phyloP scores from a whole-genome alignment of 2,888 invertebrate genomes.

The Camponotus fellah region DNA sequence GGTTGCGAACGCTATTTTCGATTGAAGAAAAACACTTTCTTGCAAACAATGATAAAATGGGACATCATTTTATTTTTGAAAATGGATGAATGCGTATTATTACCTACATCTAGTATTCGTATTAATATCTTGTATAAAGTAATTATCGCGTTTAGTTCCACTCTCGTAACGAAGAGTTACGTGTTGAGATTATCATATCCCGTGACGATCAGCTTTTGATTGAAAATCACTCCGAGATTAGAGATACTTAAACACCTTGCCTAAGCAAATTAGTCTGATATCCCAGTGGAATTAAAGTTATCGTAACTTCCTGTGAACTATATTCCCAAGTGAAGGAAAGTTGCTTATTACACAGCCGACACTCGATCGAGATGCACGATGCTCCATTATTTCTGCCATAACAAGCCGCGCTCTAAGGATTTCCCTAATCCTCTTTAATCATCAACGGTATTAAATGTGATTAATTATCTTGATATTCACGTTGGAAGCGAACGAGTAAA shows the following conservation, averaged over 20 bases:
- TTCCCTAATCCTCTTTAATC: conserved; percentile 50
- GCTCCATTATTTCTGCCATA: conserved; percentile 45
- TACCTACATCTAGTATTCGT: not conserved
- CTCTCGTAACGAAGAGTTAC: not conserved
- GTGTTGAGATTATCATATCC: conserved; percentile 27
- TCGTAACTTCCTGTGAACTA: conserved; percentile 44
- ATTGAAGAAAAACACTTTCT: not conserved
- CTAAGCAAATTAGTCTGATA: conserved; percentile 49
- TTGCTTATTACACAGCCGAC: conserved; percentile 51
- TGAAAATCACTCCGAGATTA: conserved; percentile 37
- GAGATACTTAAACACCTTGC: conserved; percentile 37
- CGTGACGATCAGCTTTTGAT: conserved; percentile 38
- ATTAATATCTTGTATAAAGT: not conserved
- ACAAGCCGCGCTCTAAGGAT: conserved; percentile 41
- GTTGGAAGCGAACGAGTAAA: conserved; percentile 21
- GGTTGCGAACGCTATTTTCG: not conserved
- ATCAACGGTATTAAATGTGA: conserved; percentile 49
- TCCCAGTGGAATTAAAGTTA: conserved; percentile 40
- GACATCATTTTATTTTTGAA: conserved; percentile 2
- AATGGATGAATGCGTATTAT: not conserved
- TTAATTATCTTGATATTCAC: conserved; percentile 46
- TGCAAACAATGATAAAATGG: not conserved
- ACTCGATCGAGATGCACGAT: conserved; percentile 46
- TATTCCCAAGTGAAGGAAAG: conserved; percentile 49
- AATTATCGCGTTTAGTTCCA: conserved; percentile 13